Evolutionary conservation across 2,888 invertebrate genomes (phyloP).

Genomic region (Nezara viridula): DNA sequence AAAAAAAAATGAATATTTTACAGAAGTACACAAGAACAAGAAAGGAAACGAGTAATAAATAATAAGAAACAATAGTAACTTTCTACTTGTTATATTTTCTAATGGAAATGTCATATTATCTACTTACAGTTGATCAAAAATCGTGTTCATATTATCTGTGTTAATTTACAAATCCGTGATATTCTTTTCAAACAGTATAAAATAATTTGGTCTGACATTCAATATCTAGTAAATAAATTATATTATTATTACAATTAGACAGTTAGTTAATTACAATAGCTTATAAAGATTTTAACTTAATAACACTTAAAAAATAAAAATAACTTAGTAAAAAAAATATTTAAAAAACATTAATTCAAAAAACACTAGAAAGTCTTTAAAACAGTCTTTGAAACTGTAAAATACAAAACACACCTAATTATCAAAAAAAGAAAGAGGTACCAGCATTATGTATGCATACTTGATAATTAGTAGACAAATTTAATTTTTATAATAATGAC

Average conservation of each 20-base stretch:
- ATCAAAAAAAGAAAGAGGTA: constrained; percentile 8
- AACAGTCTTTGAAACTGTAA: constrained; percentile 49
- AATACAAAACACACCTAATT: background rate
- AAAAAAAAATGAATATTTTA: no score
- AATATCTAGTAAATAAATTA: constrained; percentile 35
- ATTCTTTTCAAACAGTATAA: constrained; percentile 30
- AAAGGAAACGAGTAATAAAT: background rate
- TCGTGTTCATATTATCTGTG: constrained; percentile 6
- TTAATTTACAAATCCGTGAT: constrained; percentile 43
- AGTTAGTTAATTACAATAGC: constrained; percentile 46
- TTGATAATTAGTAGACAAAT: constrained; percentile 42
- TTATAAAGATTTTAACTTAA: constrained; percentile 44
- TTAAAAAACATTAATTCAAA: constrained; percentile 43
- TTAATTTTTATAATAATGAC: constrained; percentile 21
- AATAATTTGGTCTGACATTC: constrained; percentile 32
- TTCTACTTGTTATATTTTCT: constrained; percentile 43
- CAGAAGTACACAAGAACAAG: background rate
- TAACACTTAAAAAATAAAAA: constrained; percentile 43
- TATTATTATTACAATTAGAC: constrained; percentile 12
- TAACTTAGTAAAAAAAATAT: constrained; percentile 44
- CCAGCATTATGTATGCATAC: constrained; percentile 8
- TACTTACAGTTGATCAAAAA: background rate
- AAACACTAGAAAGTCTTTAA: constrained; percentile 48
- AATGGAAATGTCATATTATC: constrained; percentile 32
- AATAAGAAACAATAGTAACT: background rate